Conservation (phyloP, 2,888 invertebrate species). For the Eristalis arbustorum region DNA sequence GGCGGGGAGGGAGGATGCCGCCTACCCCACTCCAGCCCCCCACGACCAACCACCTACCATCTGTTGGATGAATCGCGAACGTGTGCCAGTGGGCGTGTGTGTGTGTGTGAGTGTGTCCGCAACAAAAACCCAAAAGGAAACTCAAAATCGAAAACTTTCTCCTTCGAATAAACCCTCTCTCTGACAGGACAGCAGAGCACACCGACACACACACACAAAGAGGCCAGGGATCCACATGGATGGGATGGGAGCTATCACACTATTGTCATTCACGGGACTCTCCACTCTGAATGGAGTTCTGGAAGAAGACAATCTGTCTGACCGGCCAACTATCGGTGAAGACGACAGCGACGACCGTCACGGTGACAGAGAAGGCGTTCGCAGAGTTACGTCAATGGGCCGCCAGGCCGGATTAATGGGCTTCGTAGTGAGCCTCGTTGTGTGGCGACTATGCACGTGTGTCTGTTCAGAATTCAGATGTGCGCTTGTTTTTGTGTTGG, state of each 20-base stretch:
- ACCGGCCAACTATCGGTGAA: conserved; percentile 20
- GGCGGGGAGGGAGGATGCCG: background rate
- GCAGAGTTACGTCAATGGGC: background rate
- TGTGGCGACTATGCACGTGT: conserved; percentile 4
- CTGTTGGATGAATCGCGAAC: background rate
- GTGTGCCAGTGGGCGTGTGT: conserved; percentile 17
- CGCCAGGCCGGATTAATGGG: conserved; percentile 26
- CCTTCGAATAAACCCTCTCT: conserved; percentile 57
- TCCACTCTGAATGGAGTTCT: conserved; percentile 29
- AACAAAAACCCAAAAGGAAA: conserved; percentile 44
- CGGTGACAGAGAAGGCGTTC: background rate
- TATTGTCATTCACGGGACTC: conserved; percentile 31
- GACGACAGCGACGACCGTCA: background rate
- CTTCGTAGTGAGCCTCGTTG: conserved; percentile 3
- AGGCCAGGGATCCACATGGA: background rate
- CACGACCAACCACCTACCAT: no score
- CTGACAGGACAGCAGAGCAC: background rate
- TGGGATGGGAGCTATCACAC: conserved; percentile 20
- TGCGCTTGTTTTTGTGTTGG: background rate
- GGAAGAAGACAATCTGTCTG: conserved; percentile 42
- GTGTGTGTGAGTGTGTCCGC: conserved; percentile 4
- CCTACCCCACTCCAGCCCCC: no score
- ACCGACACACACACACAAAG: background rate
- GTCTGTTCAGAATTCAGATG: background rate
- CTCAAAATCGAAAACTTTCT: conserved; percentile 66